Percentiles rank a stretch among this genome's conserved stretches.
These are phyloP conservation scores for Poecilus cupreus DNA, from an alignment of 2,888 invertebrate species.

Conservation along the genomic window DNA sequence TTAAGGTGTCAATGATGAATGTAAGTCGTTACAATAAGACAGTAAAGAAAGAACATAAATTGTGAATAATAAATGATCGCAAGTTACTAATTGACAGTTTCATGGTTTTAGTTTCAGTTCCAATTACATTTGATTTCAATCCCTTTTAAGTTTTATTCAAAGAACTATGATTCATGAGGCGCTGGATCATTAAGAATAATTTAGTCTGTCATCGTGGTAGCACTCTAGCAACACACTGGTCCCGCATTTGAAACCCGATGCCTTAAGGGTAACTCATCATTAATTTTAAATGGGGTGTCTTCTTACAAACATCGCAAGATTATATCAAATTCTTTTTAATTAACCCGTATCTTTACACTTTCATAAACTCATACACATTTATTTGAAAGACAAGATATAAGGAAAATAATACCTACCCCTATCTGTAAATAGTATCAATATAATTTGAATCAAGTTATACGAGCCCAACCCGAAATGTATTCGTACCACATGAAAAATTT, in stretches of 20 bases:
- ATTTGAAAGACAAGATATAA: not conserved
- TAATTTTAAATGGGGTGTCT: constrained; percentile 42
- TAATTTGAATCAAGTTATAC: no score
- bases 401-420: not conserved
- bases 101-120: constrained; percentile 36
- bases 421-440: not conserved
- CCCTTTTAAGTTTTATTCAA: constrained; percentile 41
- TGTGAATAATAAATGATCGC: constrained; percentile 15
- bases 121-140: constrained; percentile 34
- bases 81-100: constrained; percentile 33
- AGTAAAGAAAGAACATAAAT: not conserved
- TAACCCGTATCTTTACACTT: constrained; percentile 22
- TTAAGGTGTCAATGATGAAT: not conserved
- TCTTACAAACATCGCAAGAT: constrained; percentile 9
- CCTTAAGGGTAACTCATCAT: constrained; percentile 38
- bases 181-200: constrained; percentile 44
- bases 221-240: not conserved
- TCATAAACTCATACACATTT: not conserved
- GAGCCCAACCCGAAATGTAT: no score
- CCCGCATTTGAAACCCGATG: constrained; percentile 49
- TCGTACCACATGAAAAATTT: no score
- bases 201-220: constrained; percentile 35
- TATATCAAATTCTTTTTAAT: constrained; percentile 22
- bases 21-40: not conserved
- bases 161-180: constrained; percentile 37